phyloP scores from a whole-genome alignment of 2,113 vertebrate genomes.

The Herpetotheres cachinnans region DNA sequence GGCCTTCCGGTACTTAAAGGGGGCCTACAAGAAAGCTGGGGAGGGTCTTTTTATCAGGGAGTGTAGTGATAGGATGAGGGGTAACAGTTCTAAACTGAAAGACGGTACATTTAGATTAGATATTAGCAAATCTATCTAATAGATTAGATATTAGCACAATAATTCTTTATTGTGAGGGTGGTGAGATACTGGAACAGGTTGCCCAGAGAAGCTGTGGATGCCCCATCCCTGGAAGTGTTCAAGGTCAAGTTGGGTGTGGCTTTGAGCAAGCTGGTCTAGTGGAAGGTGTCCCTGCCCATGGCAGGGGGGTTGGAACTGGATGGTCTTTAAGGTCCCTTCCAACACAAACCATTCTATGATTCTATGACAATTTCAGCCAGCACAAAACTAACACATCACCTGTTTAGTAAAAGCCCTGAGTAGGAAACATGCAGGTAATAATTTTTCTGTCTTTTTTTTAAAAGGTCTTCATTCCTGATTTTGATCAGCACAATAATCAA shows the following conservation, averaged over 20 bases:
- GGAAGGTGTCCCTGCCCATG: not conserved
- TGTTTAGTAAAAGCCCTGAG: not conserved
- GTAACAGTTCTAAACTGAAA: not conserved
- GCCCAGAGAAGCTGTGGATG: no score
- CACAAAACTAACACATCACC: not conserved
- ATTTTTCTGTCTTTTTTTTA: not conserved
- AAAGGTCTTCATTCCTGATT: not conserved
- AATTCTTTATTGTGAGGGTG: not conserved
- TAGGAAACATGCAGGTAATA: not conserved
- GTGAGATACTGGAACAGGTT: not conserved
- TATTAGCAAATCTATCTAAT: not conserved
- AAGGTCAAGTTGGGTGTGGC: not conserved
- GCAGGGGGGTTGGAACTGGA: not conserved
- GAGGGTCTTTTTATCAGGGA: not conserved
- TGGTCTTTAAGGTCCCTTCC: not conserved
- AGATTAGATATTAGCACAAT: not conserved
- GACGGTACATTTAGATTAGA: not conserved
- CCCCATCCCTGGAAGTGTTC: not conserved
- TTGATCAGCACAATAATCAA: not conserved
- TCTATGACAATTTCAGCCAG: not conserved
- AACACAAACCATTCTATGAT: not conserved
- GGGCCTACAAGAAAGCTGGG: not conserved
- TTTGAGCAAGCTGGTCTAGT: not conserved
- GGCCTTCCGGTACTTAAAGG: not conserved
- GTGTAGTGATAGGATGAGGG: accelerated